Base-by-base conservation (phyloP, 2,888 invertebrate genomes). In the Pelosia muscerda region DNA sequence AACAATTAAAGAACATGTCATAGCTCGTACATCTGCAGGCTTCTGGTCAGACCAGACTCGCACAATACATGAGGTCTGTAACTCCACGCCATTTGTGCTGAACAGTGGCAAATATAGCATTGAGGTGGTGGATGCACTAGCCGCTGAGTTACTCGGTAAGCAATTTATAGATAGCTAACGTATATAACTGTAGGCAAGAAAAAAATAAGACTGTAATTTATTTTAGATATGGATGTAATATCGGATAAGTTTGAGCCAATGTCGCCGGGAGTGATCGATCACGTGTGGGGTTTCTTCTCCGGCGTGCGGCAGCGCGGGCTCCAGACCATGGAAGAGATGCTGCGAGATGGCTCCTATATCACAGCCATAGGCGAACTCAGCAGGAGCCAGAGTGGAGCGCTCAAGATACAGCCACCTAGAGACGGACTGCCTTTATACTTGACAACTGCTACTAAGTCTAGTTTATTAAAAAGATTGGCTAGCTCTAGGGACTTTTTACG, bases 271-370 rank as follows among this genome's bases (percentile, higher is more conserved):
- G 95, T 98, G 57, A 96, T 97, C 73, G 97, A 98, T 89, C 97
- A 97, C 82, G 95, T 98, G 26, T 97, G 98, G 96, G 98, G 98
- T 2, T 97, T 98, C 88, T 97, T 98, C 85, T 97, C 97, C 78
- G 98, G 98, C 23, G 96, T 98, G 23, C 95, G 97, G 0, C 97
- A 97, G 84, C 96, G 97, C 72, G 98, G 98, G 0, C 92, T 98
- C 26, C 98, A 98, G 89, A 97, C 97, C 9, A 98, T 98, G 61
- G 98, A 98, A 87, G 97, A 97, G 90, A 97, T 98, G 96, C 93
- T 98, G 6, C 94, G 97, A 0, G 97, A 97, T 83, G 98, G 98
- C 22, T 97, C 97, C 62, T 96, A 97, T 75, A 95, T 98, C 58
- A 97, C 98, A 0, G 96, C 96, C 5, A 96, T 98, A 65, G 98